Evolutionary conservation across 2,113 vertebrate genomes (phyloP), one percentile per base, ranked within the genome.

Genomic region (Odontesthes bonariensis): DNA sequence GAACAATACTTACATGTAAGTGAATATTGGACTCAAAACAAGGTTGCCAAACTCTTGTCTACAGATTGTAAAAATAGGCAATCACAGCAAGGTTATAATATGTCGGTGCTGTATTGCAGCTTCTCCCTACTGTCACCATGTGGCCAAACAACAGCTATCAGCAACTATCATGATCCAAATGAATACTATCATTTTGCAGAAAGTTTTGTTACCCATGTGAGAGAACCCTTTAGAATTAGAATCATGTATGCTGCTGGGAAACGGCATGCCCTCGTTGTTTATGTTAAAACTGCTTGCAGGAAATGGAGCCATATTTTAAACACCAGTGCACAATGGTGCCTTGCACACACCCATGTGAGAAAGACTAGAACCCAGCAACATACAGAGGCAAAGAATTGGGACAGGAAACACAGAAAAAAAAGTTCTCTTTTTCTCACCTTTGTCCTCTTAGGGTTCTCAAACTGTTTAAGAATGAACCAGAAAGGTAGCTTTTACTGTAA

Each of bases 201-300:
- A 51, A n/a, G n/a, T 64, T 65, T 55, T 12, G 44, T 32, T 44
- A 56, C 22, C 31, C 31, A 22, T 46, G 3, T 60, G 57, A 10
- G 7, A 38, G 2, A 38, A 10, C 35, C 35, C 35, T 38, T 33
- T 8, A 42, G 54, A 47, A 61, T 33, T 14, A 42, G 40, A 73
- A 61, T 3, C 23, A 75, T 32, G 68, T 68, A 12, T 44, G 67
- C 32, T 74, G 52, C 64, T 56, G 40, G 62, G 46, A 71, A 69
- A 61, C 32, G 44, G 72, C 57, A 27, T 27, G 27, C 27, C 27
- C 10, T 38, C 10, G 2, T 81, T 82, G 65, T 86, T 81, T 79
- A 77, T 65, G 56, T 86, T 81, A 31, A 14, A 73, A 63, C 12
- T 54, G 62, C 66, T 38, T 67, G 59, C 66, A 82, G 82, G 80